A percentile compares a stretch with the other conserved stretches of the same genome.
Evolutionary conservation across 2,797 vertebrate genomes (phyloP).

Genomic region (Ctenosaura bakeri): DNA sequence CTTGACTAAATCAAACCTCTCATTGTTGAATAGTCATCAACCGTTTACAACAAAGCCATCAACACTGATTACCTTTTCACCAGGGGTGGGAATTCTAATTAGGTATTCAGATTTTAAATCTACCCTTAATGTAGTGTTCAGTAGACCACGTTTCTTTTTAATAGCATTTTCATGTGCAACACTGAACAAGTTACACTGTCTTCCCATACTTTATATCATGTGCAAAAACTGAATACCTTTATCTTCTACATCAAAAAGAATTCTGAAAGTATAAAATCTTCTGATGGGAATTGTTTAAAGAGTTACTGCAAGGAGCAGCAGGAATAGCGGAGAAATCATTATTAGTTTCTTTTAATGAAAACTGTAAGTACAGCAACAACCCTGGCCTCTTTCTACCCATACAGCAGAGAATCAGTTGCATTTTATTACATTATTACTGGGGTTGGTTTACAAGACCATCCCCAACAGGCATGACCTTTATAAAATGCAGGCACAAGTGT

Average conservation of each 20-base stretch:
- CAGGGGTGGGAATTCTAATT: constrained; percentile 10
- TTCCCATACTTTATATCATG: background rate
- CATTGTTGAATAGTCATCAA: constrained; percentile 4
- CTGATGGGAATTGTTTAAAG: background rate
- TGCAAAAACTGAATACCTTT: background rate
- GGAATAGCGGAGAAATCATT: constrained; percentile 40
- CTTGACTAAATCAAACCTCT: constrained; percentile 3
- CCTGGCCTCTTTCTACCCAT: constrained; percentile 9
- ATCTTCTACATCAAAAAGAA: constrained; percentile 35
- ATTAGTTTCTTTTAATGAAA: constrained; percentile 49
- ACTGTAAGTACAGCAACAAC: constrained; percentile 21
- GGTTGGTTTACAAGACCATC: constrained; percentile 76
- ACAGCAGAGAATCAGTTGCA: constrained; percentile 25
- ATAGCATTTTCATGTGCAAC: background rate
- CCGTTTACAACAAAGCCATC: constrained; percentile 23
- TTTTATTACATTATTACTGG: constrained; percentile 42
- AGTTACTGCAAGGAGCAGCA: background rate
- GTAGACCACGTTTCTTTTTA: constrained; percentile 5
- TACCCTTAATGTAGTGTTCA: constrained; percentile 21
- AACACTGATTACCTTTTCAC: constrained; percentile 28
- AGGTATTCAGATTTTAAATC: constrained; percentile 25
- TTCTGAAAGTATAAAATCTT: constrained; percentile 15
- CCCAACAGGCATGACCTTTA: constrained; percentile 80
- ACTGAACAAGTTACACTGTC: constrained; percentile 17
- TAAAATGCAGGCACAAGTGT: constrained; percentile 70